Evolutionary conservation across 1,140 invertebrate genomes (phyloP), one percentile per base, ranked within the genome.

Genomic region (Lethocerus indicus): DNA sequence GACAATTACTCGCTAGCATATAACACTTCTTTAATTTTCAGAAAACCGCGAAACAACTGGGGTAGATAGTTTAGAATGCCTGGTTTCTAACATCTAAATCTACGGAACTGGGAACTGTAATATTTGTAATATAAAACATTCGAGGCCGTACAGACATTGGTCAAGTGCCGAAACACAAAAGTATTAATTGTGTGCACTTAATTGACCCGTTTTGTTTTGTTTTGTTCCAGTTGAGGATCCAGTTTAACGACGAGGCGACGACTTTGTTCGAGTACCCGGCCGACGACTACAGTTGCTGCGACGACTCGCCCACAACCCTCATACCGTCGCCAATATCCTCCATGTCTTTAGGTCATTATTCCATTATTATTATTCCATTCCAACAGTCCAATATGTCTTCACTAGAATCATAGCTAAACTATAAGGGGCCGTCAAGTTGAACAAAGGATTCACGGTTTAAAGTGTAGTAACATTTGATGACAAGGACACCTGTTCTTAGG

Each of bases 231-330:
- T 67, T 87, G 61, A 82, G 77, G 62, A 83, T 90, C 60, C 79
- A 82, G 54, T 89, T 90, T 65, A 79, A 87, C 60, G 85, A 89
- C 61, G 75, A 74, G 29, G 75, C 81, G 24, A 86, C 82, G 42
- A 74, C 76, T 47, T 83, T 82, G 29, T 87, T 83, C 67, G 84
- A 88, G 65, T 90, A 90, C 63, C 85, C 85, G 36, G 87, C 84
- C 51, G 86, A 89, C 66, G 72, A 76, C 37, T 87, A 83, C 39
- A 64, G 79, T 57, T 64, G 82, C 45, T 71, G 77, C 59, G 78
- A 78, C 54, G 47, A 49, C 13, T 23, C 47, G 16, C 21, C 21
- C 7, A n/a, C 51, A 45, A 23, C 46, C 16, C 29, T 49, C 13
- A 24, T 40, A n/a, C 29, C 43, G 21, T 32, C 26, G n/a, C 48